Base-by-base conservation (phyloP, 1,140 invertebrate genomes). In the Drosophila bocki region DNA sequence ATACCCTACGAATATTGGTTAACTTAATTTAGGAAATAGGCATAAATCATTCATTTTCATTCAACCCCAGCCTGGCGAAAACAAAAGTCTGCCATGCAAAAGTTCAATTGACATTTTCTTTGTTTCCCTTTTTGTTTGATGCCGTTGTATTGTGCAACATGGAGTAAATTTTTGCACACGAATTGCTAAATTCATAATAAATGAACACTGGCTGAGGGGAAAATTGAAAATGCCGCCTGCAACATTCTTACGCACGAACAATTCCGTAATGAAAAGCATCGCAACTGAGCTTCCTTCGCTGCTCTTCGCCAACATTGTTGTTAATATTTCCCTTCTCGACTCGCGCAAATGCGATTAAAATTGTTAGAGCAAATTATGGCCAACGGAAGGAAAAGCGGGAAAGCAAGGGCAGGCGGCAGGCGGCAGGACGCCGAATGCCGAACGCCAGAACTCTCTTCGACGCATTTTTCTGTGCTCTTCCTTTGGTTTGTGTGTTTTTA, bases 141-240 rank as follows among this genome's bases (percentile, higher is more conserved):
- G 45, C 19, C 56, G 37, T 29, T 56, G 54, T 42, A 45, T 29
- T 61, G 39, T 35, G 37, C 50, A 61, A 51, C 53, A 51, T 59
- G 22, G 17, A 71, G 67, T 42, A 71, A 47, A 84, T 85, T 84
- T 88, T 88, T 76, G 85, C 85, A 88, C 85, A 90, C 85, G 85
- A 88, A 88, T 88, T 84, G 84, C 78, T 78, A 84, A 90, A 90
- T 81, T 88, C 82, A 88, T 88, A 90, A 90, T 88, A 88, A 88
- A 88, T 90, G 80, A 85, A 78, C 65, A 74, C 78, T 76, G 61
- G 63, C 64, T 70, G 53, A 11, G 56, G 50, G 79, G 77, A 79
- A 88, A 88, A 88, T 88, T 90, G 81, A 85, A 88, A 88, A 82
- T 90, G 78, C 77, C 75, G 81, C 75, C 78, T 68, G 70, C 78